Evolutionary conservation across 2,888 invertebrate species (phyloP), one percentile per base, ranked within the genome.

Genomic region (Girardia tigrina): DNA sequence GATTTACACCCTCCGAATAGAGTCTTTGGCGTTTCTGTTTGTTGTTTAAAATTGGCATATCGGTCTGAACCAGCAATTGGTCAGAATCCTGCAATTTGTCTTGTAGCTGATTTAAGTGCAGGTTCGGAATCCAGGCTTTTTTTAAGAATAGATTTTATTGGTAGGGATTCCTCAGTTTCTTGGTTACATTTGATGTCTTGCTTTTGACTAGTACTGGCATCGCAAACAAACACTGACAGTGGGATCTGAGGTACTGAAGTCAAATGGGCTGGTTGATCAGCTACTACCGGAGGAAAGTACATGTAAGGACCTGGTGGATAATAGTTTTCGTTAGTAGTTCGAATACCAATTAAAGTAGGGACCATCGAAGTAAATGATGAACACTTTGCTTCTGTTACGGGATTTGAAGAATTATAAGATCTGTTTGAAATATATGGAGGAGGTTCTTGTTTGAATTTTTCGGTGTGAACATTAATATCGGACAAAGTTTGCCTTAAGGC

Each of bases 1-100:
- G n/a, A n/a, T 72, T 16, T 72, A 27, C 72, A 72, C 72, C 72
- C n/a, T 72, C 36, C 36, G 36, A 36, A 36, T 36, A 36, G 8
- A 36, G 16, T 16, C 36, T 36, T 16, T 36, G 36, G 12, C 36
- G 36, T 36, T 36, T 36, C 36, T 36, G n/a, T n/a, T n/a, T n/a
- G n/a, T n/a, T 36, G 36, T 36, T 36, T 36, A 12, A 16, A 8
- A 16, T 16, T 16, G 8, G 16, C 36, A 16, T 36, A 36, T 36
- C 36, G 36, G 16, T 36, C 36, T 12, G 36, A 36, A 12, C 36
- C 36, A 16, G 36, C 36, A n/a, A n/a, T n/a, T 36, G 36, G 36
- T 8, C 8, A 36, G 16, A 36, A 36, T 16, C 36, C 36, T 12
- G 36, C 36, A 36, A 36, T 36, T 36, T 36, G 36, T 36, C 36